Base-by-base conservation (phyloP, 2,797 vertebrate species). In the Eleutherodactylus coqui region DNA sequence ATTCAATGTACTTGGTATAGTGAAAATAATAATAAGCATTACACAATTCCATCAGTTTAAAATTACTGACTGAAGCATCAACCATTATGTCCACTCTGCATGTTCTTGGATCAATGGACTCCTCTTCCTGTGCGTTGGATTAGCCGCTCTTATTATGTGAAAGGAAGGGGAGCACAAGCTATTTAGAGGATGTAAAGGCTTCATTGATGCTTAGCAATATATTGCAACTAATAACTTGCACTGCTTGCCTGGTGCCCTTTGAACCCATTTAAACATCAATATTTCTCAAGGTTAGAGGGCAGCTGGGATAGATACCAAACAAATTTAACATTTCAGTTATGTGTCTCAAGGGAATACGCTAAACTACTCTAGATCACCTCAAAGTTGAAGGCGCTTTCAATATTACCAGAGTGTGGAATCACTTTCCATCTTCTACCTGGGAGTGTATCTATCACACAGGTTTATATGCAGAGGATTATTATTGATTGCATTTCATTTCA, bases 261-360 rank as follows among this genome's bases (percentile, higher is more conserved):
- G 86, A 87, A 84, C 86, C 86, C 86, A 87, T 87, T 87, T 87
- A 87, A 87, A 87, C 75, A 75, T 87, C 86, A 83, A 87, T 87
- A 87, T 84, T 67, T 73, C 53, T 79, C 81, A 87, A 87, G 86
- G 86, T 87, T 84, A 87, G 34, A 84, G 86, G 86, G 75, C 86
- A 87, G 82, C 67, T 75, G 81, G 38, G 75, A 84, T 84, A 73
- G 75, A 87, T 87, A 87, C 75, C 64, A 87, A 87, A 87, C 86
- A 84, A 84, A 79, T 79, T 62, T 83, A 64, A 62, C 82, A 79
- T 87, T 83, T 73, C 51, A 87, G 86, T 87, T 79, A 87, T 84
- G 51, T n/a, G 75, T 75, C 53, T 60, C 76, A 19, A 10, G 75
- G 75, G 85, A 47, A 87, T 84, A 60, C 10, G 21, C 75, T 79